These are phyloP conservation scores for Lycorma delicatula DNA, from an alignment of 1,140 invertebrate genomes.

Conservation along the genomic window DNA sequence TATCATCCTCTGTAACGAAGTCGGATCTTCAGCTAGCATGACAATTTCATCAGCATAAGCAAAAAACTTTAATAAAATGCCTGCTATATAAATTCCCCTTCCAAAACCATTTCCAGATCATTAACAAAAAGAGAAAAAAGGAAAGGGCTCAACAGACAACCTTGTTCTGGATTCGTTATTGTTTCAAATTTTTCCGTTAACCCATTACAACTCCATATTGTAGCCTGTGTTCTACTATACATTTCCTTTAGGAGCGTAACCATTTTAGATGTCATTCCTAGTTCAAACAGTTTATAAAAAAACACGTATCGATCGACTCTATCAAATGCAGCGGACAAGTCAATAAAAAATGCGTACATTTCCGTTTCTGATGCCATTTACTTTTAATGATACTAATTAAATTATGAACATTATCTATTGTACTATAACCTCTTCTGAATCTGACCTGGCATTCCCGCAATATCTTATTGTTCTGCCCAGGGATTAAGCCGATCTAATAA, in stretches of 20 bases:
- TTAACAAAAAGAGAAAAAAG: constrained; percentile 22
- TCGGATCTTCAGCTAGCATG: not conserved
- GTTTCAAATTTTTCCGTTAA: constrained; percentile 7
- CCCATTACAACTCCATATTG: not conserved
- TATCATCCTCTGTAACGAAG: not conserved
- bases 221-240: no score
- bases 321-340: no score
- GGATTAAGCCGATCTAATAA: constrained; percentile 20
- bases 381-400: no score
- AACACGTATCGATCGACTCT: no score
- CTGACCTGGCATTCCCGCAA: constrained; percentile 28
- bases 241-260: no score
- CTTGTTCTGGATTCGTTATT: constrained; percentile 22
- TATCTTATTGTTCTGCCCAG: constrained; percentile 22
- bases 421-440: constrained; percentile 24
- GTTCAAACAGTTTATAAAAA: no score
- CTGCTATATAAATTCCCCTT: no score
- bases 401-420: constrained; percentile 22
- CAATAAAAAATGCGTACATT: no score
- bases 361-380: no score
- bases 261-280: no score
- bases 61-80: constrained; percentile 3
- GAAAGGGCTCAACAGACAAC: constrained; percentile 19
- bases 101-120: no score
- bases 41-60: constrained; percentile 10